Conservation (phyloP, 2,888 invertebrate species). For the Lysandra bellargus region DNA sequence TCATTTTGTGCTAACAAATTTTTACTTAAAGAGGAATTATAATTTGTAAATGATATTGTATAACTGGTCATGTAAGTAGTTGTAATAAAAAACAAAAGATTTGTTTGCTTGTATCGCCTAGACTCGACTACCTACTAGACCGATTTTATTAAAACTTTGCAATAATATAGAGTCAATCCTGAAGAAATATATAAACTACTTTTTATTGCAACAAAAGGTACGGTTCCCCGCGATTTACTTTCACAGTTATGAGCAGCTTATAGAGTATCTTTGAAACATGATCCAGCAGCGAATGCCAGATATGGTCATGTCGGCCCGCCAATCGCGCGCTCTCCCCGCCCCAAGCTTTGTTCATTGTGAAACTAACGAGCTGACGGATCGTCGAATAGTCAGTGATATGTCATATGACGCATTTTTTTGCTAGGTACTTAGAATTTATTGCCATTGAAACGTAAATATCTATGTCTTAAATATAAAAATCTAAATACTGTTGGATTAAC, state of each 20-base stretch:
- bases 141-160: too few relatives aligned
- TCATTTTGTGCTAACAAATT: too few relatives aligned
- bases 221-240: too few relatives aligned
- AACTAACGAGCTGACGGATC: not conserved
- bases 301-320: not conserved
- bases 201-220: too few relatives aligned
- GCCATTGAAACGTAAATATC: not conserved
- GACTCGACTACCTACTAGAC: too few relatives aligned
- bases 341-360: slow-evolving; percentile 7
- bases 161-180: too few relatives aligned
- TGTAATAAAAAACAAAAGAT: too few relatives aligned
- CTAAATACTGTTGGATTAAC: not conserved
- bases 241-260: not conserved
- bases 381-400: not conserved
- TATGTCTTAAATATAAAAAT: not conserved
- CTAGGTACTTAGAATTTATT: not conserved
- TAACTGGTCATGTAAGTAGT: too few relatives aligned
- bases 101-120: too few relatives aligned
- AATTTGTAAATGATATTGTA: too few relatives aligned
- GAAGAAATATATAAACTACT: too few relatives aligned
- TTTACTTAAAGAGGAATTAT: too few relatives aligned
- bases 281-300: slow-evolving; percentile 3
- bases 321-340: slow-evolving; percentile 3
- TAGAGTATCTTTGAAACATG: not conserved
- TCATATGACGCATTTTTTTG: not conserved